phyloP scores from a whole-genome alignment of 2,113 vertebrate species.

The Lophochroa leadbeateri region DNA sequence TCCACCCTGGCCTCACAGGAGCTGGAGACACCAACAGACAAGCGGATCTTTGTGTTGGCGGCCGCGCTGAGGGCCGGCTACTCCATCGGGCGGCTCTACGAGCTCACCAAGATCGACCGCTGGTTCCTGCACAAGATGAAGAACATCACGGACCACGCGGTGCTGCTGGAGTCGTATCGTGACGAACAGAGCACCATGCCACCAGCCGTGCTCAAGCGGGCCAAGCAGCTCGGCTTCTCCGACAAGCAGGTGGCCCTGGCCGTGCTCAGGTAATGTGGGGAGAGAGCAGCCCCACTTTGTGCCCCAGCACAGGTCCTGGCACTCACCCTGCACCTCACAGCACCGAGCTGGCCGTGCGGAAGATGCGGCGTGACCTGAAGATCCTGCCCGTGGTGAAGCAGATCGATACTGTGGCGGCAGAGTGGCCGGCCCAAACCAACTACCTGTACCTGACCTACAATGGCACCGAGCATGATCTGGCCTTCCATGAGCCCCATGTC shows the following conservation, averaged over 20 bases:
- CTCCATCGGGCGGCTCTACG: slow-evolving; percentile 89
- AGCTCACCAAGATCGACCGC: slow-evolving; percentile 94
- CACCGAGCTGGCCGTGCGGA: slow-evolving; percentile 92
- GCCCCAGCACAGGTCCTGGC: accelerated
- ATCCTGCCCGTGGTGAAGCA: slow-evolving; percentile 95
- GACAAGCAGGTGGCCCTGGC: slow-evolving; percentile 96
- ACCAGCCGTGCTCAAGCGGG: slow-evolving; percentile 79
- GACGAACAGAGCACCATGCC: slow-evolving; percentile 82
- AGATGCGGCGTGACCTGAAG: slow-evolving; percentile 87
- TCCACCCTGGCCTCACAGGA: slow-evolving; percentile 74
- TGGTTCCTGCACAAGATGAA: slow-evolving; percentile 99
- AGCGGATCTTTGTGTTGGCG: slow-evolving; percentile 94
- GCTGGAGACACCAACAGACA: slow-evolving; percentile 92
- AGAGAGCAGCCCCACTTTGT: accelerated
- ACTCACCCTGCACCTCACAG: slow-evolving; percentile 56
- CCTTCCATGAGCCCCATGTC: slow-evolving; percentile 85
- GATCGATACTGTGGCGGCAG: slow-evolving; percentile 95
- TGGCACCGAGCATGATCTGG: slow-evolving; percentile 84
- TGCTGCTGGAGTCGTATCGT: slow-evolving; percentile 82
- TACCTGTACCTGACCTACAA: slow-evolving; percentile 97
- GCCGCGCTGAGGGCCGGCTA: slow-evolving; percentile 87
- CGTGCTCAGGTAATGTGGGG: slow-evolving; percentile 83
- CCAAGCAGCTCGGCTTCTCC: slow-evolving; percentile 95
- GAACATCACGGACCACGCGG: slow-evolving; percentile 84
- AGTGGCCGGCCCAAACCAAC: slow-evolving; percentile 95